Conservation (phyloP, 1,140 invertebrate species). For the Latrodectus geometricus region DNA sequence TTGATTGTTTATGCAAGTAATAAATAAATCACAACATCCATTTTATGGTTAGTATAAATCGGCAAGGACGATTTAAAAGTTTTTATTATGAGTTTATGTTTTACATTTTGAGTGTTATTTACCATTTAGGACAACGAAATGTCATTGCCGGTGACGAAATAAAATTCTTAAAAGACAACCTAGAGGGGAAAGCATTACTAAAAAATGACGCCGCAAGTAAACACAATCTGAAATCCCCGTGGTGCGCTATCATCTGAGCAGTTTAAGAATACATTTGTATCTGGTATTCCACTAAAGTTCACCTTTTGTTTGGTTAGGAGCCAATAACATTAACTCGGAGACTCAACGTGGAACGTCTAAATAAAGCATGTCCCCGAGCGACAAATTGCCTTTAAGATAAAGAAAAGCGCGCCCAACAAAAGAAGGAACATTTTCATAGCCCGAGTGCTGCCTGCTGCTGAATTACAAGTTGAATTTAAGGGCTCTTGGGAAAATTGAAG, state of each 20-base stretch:
- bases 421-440: conserved; percentile 53
- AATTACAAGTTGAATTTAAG: conserved; percentile 57
- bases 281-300: conserved; percentile 57
- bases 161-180: not conserved
- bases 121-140: conserved; percentile 11
- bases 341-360: conserved; percentile 44
- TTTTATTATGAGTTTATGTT: no score
- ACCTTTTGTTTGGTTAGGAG: conserved; percentile 56
- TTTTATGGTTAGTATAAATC: no score
- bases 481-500: conserved; percentile 47
- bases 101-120: conserved; percentile 13
- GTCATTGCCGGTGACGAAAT: no score
- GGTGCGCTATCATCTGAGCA: conserved; percentile 45
- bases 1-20: no score
- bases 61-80: no score
- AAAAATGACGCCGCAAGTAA: conserved; percentile 44
- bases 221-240: conserved; percentile 50
- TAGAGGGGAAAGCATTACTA: conserved; percentile 12
- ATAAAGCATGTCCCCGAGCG: conserved; percentile 52
- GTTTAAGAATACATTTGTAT: conserved; percentile 60
- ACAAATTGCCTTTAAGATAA: conserved; percentile 57
- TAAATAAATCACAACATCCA: no score
- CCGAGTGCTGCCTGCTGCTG: conserved; percentile 7
- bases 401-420: conserved; percentile 38
- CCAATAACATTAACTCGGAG: conserved; percentile 57